Percentiles rank a stretch among this genome's conserved stretches.
Evolutionary conservation across 2,797 vertebrate genomes (phyloP).

Genomic region (Sus cebifrons): DNA sequence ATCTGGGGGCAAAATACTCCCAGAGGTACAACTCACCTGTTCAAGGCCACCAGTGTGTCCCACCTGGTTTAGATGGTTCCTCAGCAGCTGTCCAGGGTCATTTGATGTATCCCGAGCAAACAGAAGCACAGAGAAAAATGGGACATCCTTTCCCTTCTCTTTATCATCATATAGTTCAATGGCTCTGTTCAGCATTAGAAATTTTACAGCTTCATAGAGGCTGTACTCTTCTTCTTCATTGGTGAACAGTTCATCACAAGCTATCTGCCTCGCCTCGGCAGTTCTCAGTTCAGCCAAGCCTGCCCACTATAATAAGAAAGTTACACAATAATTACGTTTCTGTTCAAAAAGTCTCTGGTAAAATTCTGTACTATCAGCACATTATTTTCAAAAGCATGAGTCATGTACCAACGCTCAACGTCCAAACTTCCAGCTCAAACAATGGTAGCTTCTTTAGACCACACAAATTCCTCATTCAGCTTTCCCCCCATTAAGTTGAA

Average conservation of each 20-base stretch:
- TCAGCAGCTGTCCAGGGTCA: conserved; percentile 95
- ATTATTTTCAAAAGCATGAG: conserved; percentile 26
- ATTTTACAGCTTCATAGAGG: conserved; percentile 97
- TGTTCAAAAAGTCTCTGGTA: conserved; percentile 20
- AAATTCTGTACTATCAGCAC: background rate
- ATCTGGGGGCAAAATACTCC: background rate
- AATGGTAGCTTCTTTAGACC: background rate
- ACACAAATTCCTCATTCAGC: background rate
- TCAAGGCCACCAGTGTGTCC: conserved; percentile 97
- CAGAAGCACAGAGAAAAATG: conserved; percentile 97
- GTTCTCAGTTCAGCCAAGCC: conserved; percentile 91
- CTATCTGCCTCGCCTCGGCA: conserved; percentile 90
- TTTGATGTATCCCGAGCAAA: conserved; percentile 97
- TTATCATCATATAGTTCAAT: conserved; percentile 93
- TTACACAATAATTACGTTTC: background rate
- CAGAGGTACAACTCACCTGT: conserved; percentile 92
- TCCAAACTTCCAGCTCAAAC: background rate
- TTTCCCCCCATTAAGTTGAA: background rate
- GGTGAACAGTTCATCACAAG: conserved; percentile 94
- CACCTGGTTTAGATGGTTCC: conserved; percentile 97
- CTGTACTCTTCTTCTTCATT: conserved; percentile 96
- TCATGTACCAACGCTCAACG: background rate
- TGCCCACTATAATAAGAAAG: conserved; percentile 92
- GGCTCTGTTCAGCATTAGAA: conserved; percentile 96
- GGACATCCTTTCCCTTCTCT: conserved; percentile 93